Percentiles rank a stretch among this genome's conserved stretches.
Conservation (phyloP, 2,797 vertebrate species). For the Chanos chanos region DNA sequence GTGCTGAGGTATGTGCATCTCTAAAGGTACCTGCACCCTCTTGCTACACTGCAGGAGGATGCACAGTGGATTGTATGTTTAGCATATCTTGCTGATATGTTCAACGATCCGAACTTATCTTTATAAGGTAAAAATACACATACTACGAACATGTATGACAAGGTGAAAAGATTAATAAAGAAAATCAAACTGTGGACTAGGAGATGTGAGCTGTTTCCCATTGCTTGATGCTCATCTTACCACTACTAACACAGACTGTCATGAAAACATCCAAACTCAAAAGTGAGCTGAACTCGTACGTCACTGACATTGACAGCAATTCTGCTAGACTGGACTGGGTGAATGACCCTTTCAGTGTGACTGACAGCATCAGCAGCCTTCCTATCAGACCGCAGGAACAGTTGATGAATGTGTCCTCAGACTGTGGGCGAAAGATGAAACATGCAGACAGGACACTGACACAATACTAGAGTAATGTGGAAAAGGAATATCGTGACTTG, state of each 20-base stretch:
- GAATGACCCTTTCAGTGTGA: conserved; percentile 21
- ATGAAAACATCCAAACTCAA: conserved; percentile 10
- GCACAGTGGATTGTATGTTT: conserved; percentile 6
- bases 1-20: neutral
- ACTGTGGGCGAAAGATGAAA: conserved; percentile 18
- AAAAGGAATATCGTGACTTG: conserved; percentile 15
- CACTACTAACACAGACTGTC: neutral
- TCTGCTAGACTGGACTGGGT: conserved; percentile 28
- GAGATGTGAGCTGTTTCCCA: conserved; percentile 25
- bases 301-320: conserved; percentile 18
- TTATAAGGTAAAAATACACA: conserved; percentile 18
- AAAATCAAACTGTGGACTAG: conserved; percentile 22
- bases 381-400: conserved; percentile 13
- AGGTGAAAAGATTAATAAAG: conserved; percentile 26
- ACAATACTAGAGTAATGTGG: conserved; percentile 30
- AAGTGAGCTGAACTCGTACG: conserved; percentile 5
- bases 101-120: conserved; percentile 20
- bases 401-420: conserved; percentile 11
- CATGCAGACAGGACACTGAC: conserved; percentile 13
- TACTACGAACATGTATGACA: conserved; percentile 17
- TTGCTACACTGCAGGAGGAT: conserved; percentile 12
- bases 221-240: conserved; percentile 9
- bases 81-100: conserved; percentile 22
- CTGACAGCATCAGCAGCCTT: conserved; percentile 22
- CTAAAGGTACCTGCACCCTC: conserved; percentile 1